phyloP scores from a whole-genome alignment of 2,113 vertebrate genomes.

The Pseudopipra pipra region DNA sequence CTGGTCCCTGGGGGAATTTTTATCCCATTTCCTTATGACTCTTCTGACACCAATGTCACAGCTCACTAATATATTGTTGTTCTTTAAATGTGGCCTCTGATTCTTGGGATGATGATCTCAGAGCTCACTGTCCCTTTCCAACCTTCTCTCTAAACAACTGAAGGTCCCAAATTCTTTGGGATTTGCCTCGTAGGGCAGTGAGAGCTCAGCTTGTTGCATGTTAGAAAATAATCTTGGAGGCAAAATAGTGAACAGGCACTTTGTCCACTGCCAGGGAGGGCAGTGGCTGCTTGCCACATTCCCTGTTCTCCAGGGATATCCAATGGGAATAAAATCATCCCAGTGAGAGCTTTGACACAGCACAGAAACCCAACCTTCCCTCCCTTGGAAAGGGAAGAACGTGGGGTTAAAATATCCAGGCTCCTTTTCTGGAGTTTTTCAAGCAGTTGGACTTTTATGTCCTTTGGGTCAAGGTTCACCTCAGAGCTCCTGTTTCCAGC shows the following conservation, averaged over 20 bases:
- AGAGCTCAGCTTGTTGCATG: fast-evolving
- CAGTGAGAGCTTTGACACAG: neutral
- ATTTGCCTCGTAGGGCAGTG: neutral
- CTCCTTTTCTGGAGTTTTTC: neutral
- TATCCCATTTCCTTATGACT: neutral
- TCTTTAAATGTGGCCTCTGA: neutral
- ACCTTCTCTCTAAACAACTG: neutral
- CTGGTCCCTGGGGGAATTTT: fast-evolving
- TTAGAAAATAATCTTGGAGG: neutral
- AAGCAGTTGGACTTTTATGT: neutral
- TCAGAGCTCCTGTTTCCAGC: neutral
- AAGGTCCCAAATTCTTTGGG: neutral
- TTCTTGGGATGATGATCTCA: fast-evolving
- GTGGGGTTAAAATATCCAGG: neutral
- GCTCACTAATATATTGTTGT: fast-evolving
- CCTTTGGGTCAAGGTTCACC: neutral
- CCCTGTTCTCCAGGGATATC: neutral
- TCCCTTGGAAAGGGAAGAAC: neutral
- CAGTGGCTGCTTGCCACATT: neutral
- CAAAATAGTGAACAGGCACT: neutral
- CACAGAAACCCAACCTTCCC: neutral
- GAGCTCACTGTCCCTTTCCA: fast-evolving
- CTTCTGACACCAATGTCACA: neutral
- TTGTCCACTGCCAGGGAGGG: neutral
- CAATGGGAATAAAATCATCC: neutral